Evolutionary conservation across 2,113 vertebrate genomes (phyloP).

Genomic region (Lepisosteus osseus): DNA sequence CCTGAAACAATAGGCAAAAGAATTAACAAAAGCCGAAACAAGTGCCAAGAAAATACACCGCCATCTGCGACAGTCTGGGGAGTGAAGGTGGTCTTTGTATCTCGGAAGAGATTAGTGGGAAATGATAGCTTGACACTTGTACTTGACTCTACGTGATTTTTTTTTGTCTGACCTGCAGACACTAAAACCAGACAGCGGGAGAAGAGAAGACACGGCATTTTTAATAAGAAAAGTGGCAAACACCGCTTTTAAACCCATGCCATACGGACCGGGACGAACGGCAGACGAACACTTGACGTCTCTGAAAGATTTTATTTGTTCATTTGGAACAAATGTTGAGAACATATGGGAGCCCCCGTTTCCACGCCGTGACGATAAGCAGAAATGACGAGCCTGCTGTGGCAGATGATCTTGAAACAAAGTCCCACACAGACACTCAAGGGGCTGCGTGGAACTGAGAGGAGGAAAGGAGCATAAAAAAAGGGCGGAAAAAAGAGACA

Average conservation of each 20-base stretch:
- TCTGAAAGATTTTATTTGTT: constrained; percentile 3
- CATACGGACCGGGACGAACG: constrained; percentile 11
- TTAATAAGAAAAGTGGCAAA: constrained; percentile 17
- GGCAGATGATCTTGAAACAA: background rate
- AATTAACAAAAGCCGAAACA: constrained; percentile 56
- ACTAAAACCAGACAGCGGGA: constrained; percentile 26
- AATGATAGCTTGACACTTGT: constrained; percentile 53
- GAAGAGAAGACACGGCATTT: constrained; percentile 21
- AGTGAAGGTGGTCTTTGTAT: constrained; percentile 55
- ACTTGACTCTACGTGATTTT: constrained; percentile 54
- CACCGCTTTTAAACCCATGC: constrained; percentile 19
- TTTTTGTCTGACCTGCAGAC: constrained; percentile 27
- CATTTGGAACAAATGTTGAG: constrained; percentile 2
- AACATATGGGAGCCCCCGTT: background rate
- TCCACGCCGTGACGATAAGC: background rate
- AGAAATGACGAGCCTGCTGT: background rate
- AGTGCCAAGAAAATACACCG: constrained; percentile 52
- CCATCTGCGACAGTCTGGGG: constrained; percentile 59
- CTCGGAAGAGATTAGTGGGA: constrained; percentile 52
- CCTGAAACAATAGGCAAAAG: constrained; percentile 61
- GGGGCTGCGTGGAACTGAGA: background rate
- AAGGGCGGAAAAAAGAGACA: too few species aligned
- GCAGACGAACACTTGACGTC: background rate
- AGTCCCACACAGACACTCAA: background rate
- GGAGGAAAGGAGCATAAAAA: too few species aligned